Evolutionary conservation across 1,140 invertebrate species (phyloP).

Genomic region (Ooceraea biroi): DNA sequence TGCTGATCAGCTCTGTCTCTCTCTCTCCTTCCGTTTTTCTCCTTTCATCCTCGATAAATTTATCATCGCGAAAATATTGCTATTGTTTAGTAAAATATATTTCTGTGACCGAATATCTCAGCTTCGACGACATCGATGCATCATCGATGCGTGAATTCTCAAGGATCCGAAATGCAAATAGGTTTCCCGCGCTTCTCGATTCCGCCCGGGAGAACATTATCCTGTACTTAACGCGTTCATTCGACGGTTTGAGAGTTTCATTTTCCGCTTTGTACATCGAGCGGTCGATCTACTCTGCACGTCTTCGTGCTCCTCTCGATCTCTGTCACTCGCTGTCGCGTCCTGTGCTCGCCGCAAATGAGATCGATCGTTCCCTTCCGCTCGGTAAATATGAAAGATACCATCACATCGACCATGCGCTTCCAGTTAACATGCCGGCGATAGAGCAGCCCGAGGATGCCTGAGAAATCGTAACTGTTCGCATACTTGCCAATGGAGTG

Average conservation of each 20-base stretch:
- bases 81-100: neutral
- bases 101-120: neutral
- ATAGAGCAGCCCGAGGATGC: conserved; percentile 21
- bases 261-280: conserved; percentile 8
- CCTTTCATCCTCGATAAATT: no score
- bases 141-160: neutral
- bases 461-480: conserved; percentile 8
- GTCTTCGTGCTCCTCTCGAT: conserved; percentile 38
- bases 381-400: conserved; percentile 31
- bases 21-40: no score
- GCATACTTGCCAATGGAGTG: neutral
- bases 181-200: neutral
- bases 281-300: neutral
- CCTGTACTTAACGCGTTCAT: neutral
- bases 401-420: neutral
- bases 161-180: neutral
- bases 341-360: conserved; percentile 18
- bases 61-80: neutral
- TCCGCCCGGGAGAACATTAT: neutral
- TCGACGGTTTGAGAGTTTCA: neutral
- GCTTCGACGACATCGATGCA: neutral
- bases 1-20: no score
- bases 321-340: conserved; percentile 17
- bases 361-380: conserved; percentile 19
- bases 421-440: conserved; percentile 30